Conservation (phyloP, 2,113 vertebrate species). For the Gyps fulvus region DNA sequence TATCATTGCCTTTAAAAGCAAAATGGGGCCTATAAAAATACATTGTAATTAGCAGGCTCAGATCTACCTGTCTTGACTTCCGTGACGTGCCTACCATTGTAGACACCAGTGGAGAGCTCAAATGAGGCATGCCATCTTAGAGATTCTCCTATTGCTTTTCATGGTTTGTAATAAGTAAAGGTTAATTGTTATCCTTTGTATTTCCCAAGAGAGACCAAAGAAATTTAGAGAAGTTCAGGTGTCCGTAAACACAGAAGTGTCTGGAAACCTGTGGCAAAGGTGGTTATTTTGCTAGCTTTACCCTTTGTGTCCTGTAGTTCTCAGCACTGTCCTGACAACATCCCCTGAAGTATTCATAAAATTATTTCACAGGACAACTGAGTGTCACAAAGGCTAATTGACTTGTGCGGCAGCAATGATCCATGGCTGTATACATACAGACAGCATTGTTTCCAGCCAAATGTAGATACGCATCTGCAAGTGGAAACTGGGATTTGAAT, state of each 20-base stretch:
- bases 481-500: conserved; percentile 22
- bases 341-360: conserved; percentile 30
- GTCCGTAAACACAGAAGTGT: not conserved
- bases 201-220: not conserved
- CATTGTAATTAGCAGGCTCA: not conserved
- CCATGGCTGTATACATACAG: not conserved
- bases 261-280: conserved; percentile 2
- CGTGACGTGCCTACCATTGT: rapidly evolving
- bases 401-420: conserved; percentile 29
- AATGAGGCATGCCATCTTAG: not conserved
- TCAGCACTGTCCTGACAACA: not conserved
- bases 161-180: conserved; percentile 11
- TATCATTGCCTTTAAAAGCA: not conserved
- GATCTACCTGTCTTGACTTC: not conserved
- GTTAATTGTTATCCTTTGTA: conserved; percentile 8
- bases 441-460: conserved; percentile 10
- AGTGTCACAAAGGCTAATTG: conserved; percentile 61
- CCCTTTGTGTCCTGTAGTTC: not conserved
- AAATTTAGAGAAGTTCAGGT: not conserved
- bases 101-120: not conserved
- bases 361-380: not conserved
- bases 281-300: conserved; percentile 5
- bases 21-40: not conserved
- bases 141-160: not conserved
- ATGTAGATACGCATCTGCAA: not conserved